phyloP scores from a whole-genome alignment of 2,113 vertebrate genomes.

The Laticauda laticaudata region DNA sequence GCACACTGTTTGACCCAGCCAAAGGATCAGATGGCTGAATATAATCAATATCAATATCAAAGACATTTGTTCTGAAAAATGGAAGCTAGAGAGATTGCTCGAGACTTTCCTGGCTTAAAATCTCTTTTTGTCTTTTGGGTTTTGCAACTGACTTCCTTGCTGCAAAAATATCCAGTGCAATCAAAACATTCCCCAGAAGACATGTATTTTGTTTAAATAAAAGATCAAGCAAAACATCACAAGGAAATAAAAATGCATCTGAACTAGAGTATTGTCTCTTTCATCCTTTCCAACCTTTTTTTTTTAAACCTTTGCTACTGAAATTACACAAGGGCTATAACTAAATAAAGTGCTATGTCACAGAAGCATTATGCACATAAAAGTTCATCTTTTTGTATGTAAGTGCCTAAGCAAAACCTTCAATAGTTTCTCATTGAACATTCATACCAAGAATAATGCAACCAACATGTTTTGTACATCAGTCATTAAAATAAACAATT shows the following conservation, averaged over 20 bases:
- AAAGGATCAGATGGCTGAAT: background rate
- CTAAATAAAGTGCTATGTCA: background rate
- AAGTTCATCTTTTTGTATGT: background rate
- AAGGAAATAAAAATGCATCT: background rate
- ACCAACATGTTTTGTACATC: background rate
- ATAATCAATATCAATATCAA: too few species aligned
- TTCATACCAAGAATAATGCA: background rate
- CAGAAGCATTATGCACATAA: background rate
- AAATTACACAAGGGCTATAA: background rate
- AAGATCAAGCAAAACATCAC: background rate
- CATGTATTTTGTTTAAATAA: background rate
- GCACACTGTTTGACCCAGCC: background rate
- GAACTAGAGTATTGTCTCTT: background rate
- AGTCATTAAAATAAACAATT: background rate
- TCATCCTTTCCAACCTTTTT: background rate
- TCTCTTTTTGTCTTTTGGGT: background rate
- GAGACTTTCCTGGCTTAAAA: background rate
- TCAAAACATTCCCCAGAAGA: background rate
- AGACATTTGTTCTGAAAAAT: background rate
- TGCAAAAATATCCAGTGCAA: background rate
- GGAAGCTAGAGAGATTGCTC: too few species aligned
- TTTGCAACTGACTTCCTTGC: background rate
- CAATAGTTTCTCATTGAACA: background rate
- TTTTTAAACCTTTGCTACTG: background rate
- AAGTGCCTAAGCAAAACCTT: background rate